A percentile compares a stretch with the other conserved stretches of the same genome.
phyloP scores from a whole-genome alignment of 2,888 invertebrate species.

The Spisula solida region DNA sequence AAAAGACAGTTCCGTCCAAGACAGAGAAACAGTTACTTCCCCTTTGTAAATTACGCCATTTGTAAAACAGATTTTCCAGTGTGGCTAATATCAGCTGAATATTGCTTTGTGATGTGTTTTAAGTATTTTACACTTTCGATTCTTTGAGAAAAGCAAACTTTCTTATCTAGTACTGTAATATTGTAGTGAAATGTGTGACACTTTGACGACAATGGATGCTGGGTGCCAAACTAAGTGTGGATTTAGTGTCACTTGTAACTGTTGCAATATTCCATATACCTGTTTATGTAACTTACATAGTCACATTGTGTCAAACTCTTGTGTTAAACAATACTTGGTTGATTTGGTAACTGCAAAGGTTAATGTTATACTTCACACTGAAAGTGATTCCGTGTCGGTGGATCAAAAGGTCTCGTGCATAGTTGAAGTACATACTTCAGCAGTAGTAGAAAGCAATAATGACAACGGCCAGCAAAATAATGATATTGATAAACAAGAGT shows the following conservation, averaged over 20 bases:
- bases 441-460: not conserved
- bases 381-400: not conserved
- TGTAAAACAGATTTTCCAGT: not conserved
- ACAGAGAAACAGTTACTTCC: constrained; percentile 7
- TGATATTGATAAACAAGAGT: not conserved
- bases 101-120: not conserved
- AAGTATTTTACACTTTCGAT: not conserved
- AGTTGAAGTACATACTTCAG: not conserved
- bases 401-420: too few relatives aligned
- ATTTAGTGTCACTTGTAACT: constrained; percentile 23
- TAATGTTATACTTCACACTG: not conserved
- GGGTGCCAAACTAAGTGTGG: not conserved
- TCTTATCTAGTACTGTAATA: not conserved
- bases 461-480: not conserved
- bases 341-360: constrained; percentile 10
- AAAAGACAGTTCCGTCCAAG: too few relatives aligned
- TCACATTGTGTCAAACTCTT: not conserved
- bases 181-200: not conserved
- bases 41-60: constrained; percentile 6
- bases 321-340: constrained; percentile 19
- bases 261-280: constrained; percentile 12
- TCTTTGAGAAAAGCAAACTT: not conserved
- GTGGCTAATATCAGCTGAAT: not conserved
- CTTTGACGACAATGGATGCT: not conserved
- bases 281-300: constrained; percentile 38